These are phyloP conservation scores for Nasonia vitripennis DNA, from an alignment of 1,140 invertebrate genomes.

Conservation along the genomic window DNA sequence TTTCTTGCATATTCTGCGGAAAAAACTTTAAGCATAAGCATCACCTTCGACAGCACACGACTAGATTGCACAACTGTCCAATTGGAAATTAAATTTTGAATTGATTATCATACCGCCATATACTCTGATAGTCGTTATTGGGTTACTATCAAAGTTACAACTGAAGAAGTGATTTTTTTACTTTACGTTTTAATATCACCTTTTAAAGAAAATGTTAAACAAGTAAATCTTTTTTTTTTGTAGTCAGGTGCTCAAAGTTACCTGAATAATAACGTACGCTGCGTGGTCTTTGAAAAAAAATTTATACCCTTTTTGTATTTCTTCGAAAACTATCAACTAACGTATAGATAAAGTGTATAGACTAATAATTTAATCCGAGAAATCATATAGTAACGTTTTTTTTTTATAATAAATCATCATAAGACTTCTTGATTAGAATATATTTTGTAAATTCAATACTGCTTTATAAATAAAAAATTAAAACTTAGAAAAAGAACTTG, in stretches of 20 bases:
- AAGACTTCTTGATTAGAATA: background rate
- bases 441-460: background rate
- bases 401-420: background rate
- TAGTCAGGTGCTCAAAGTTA: no score
- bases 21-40: slow-evolving; percentile 64
- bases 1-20: slow-evolving; percentile 65
- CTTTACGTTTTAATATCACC: no score
- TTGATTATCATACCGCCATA: no score
- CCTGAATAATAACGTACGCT: no score
- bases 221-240: no score
- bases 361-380: background rate
- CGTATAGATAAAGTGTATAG: background rate
- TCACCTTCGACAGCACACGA: slow-evolving; percentile 39
- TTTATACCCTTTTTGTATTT: no score
- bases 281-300: no score
- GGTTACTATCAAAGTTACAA: no score
- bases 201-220: no score
- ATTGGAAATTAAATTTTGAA: background rate
- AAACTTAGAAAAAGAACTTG: background rate
- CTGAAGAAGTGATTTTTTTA: no score
- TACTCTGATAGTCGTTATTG: no score
- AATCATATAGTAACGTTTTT: background rate
- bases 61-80: slow-evolving; percentile 19
- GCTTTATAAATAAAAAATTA: background rate
- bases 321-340: no score